These are phyloP conservation scores for Erythrolamprus reginae DNA, from an alignment of 2,113 vertebrate species.

Conservation along the genomic window DNA sequence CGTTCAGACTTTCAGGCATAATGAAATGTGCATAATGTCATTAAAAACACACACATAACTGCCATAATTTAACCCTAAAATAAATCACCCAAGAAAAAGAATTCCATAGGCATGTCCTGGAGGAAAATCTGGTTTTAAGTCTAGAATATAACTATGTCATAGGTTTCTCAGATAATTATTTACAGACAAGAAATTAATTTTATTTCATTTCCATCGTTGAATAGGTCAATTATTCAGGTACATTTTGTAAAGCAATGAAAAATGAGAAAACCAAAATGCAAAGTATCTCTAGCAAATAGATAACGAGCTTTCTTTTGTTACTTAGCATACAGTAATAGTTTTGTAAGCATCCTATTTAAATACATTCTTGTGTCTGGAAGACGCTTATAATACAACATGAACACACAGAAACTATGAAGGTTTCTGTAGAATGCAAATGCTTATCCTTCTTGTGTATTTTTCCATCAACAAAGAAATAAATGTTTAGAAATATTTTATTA, in stretches of 20 bases:
- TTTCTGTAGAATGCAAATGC: not conserved
- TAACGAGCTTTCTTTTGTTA: not conserved
- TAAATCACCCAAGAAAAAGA: not conserved
- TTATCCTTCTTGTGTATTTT: not conserved
- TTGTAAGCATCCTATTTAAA: not conserved
- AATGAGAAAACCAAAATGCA: not conserved
- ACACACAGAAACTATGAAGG: not conserved
- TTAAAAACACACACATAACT: not conserved
- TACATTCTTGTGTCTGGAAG: not conserved
- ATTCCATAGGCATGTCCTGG: rapidly evolving
- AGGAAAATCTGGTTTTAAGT: not conserved
- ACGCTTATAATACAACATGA: not conserved
- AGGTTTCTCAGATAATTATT: not conserved
- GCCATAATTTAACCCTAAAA: not conserved
- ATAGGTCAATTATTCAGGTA: not conserved
- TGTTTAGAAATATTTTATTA: not conserved
- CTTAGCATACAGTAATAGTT: not conserved
- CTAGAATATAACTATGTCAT: not conserved
- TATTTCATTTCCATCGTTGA: not conserved
- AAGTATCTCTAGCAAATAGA: rapidly evolving
- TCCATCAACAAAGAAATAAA: not conserved
- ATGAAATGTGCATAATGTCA: not conserved
- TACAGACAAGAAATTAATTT: not conserved
- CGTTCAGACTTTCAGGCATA: not conserved
- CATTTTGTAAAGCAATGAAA: not conserved